Evolutionary conservation across 2,113 vertebrate genomes (phyloP).

Genomic region (Peucedramus taeniatus): DNA sequence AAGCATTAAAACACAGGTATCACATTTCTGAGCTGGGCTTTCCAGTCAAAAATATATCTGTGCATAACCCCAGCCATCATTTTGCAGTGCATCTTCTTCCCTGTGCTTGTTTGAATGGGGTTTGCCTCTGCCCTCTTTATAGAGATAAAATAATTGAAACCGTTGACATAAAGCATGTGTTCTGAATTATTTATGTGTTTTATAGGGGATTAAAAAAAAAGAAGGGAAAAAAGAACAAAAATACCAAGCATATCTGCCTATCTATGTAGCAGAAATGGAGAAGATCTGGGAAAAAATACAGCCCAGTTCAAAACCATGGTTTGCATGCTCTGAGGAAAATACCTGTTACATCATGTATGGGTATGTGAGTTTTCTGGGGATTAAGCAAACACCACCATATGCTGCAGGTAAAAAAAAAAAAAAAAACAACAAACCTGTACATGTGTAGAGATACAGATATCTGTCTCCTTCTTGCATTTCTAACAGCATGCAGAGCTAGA

Average conservation of each 20-base stretch:
- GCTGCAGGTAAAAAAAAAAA: not conserved
- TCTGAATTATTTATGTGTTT: constrained; percentile 28
- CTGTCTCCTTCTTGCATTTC: constrained; percentile 12
- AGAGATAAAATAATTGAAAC: constrained; percentile 18
- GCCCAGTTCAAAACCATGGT: not conserved
- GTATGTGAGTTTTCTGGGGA: not conserved
- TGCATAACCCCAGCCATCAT: not conserved
- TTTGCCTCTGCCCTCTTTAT: not conserved
- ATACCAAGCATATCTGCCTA: not conserved
- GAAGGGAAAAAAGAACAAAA: not conserved
- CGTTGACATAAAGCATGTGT: not conserved
- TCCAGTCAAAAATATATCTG: not conserved
- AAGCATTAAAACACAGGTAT: not conserved
- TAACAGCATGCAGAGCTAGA: not conserved
- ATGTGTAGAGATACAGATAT: not conserved
- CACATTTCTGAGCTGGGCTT: not conserved
- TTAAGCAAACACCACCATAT: not conserved
- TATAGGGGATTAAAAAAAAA: not conserved
- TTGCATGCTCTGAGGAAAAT: not conserved
- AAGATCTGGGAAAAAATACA: not conserved
- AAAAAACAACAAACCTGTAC: not conserved
- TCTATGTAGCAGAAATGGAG: not conserved
- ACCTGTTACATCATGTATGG: not conserved
- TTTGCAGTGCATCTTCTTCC: not conserved
- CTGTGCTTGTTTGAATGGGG: not conserved